Conservation (phyloP, 64 coral and sea anemone genomes). For the Porites australiensis region DNA sequence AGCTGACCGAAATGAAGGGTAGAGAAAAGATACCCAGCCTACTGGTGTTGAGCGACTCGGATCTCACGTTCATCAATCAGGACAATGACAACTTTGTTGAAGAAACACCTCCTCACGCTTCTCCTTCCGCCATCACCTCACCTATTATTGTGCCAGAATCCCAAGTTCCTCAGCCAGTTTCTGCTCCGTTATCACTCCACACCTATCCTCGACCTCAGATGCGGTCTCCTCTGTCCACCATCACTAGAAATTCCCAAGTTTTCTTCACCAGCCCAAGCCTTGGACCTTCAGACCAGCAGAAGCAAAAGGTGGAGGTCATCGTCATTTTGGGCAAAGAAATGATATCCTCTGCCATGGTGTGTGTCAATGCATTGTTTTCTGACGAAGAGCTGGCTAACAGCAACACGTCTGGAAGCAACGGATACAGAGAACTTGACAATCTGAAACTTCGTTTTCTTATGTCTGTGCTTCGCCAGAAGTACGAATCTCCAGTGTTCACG, state of each 20-base stretch:
- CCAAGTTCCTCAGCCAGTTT: constrained; percentile 5
- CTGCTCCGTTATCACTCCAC: neutral
- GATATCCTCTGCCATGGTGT: too few relatives aligned
- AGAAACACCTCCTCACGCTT: neutral
- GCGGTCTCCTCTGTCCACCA: neutral
- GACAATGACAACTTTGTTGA: too few relatives aligned
- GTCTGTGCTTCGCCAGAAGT: too few relatives aligned
- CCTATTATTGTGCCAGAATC: constrained; percentile 9
- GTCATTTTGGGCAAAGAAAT: too few relatives aligned
- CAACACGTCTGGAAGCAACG: too few relatives aligned
- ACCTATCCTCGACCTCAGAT: constrained; percentile 1
- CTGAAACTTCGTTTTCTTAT: too few relatives aligned
- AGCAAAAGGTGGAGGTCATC: neutral
- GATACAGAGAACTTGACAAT: too few relatives aligned
- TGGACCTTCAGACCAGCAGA: neutral
- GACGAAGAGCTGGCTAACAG: too few relatives aligned
- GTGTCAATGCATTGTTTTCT: too few relatives aligned
- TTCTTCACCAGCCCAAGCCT: neutral
- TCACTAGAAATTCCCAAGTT: neutral
- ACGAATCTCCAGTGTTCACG: too few relatives aligned
- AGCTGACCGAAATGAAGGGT: constrained; percentile 1
- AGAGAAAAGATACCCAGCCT: neutral
- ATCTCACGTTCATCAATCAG: neutral
- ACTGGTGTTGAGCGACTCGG: neutral
- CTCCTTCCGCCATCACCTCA: neutral